Evolutionary conservation across 2,888 invertebrate species (phyloP), one percentile per base, ranked within the genome.

Genomic region (Philereme vetulata): DNA sequence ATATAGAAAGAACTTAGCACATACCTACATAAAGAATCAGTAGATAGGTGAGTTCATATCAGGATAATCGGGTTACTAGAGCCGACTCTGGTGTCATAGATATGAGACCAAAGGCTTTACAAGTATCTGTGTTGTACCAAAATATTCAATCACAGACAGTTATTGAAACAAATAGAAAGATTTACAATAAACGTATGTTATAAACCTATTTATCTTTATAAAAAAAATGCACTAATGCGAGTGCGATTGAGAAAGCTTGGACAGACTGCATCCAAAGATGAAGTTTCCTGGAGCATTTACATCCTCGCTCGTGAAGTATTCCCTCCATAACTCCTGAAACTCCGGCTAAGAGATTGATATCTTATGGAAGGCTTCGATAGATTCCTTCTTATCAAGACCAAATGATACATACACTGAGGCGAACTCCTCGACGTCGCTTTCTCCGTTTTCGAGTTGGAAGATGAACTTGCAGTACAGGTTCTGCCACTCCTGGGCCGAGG

Each of bases 381-480:
- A 96, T 77, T 97, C 96, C 9, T 93, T 90, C 67, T 94, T 93
- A 71, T 95, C 91, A 52, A 97, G 85, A 0, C 96, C 97, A 76
- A 96, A 97, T 73, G 95, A 95, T 68, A 94, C 95, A 84, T 96
- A 96, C 32, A 97, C 96, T 53, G 95, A 93, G 10, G 95, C 95
- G 84, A 97, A 97, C 83, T 97, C 97, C 38, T 95, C 94, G 64
- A 94, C 95, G 81, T 97, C 97, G 76, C 97, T 97, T 0, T 81
- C 75, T 0, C 85, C 85, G 75, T 97, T 97, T 84, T 97, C 96
- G 62, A 97, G 91, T 72, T 96, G 95, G 82, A 97, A 97, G 94
- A 97, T 96, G 84, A 97, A 96, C 79, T 96, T 95, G 94, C 96
- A 95, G 88, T 97, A 97, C 56, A 95, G 93, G 71, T 94, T 95